These are phyloP conservation scores for Amazona finschi DNA, from an alignment of 2,797 vertebrate genomes.

Conservation along the genomic window DNA sequence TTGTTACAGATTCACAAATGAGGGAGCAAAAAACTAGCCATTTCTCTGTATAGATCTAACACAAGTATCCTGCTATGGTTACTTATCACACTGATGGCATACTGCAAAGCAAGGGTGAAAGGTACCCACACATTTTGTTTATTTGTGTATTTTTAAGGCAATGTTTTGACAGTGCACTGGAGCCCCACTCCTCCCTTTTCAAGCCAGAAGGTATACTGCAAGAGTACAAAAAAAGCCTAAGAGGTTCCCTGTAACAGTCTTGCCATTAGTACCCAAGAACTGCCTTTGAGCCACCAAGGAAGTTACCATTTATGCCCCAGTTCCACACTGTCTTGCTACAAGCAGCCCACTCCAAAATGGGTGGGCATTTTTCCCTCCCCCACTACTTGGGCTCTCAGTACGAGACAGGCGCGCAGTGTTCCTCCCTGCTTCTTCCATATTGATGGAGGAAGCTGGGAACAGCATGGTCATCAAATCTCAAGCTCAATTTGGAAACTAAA, in stretches of 20 bases:
- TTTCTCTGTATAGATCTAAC: background rate
- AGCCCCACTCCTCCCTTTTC: background rate
- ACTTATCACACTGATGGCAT: background rate
- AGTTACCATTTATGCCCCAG: background rate
- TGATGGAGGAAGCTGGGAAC: background rate
- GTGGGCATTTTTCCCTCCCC: accelerated
- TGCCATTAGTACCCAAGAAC: background rate
- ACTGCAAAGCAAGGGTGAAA: background rate
- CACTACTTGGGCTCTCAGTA: background rate
- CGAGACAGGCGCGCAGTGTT: background rate
- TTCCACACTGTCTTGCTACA: background rate
- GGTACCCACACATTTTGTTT: background rate
- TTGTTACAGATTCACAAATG: background rate
- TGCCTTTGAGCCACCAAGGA: background rate
- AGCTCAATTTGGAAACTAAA: constrained; percentile 37
- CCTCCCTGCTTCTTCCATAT: background rate
- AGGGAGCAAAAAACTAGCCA: background rate
- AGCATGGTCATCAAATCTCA: background rate
- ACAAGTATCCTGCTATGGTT: background rate
- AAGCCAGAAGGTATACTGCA: background rate
- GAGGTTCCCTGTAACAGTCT: background rate
- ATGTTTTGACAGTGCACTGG: accelerated
- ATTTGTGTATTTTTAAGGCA: background rate
- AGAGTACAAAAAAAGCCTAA: background rate
- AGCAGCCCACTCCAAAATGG: background rate